Conservation (phyloP, 2,888 invertebrate genomes). For the Phytoseiulus persimilis region DNA sequence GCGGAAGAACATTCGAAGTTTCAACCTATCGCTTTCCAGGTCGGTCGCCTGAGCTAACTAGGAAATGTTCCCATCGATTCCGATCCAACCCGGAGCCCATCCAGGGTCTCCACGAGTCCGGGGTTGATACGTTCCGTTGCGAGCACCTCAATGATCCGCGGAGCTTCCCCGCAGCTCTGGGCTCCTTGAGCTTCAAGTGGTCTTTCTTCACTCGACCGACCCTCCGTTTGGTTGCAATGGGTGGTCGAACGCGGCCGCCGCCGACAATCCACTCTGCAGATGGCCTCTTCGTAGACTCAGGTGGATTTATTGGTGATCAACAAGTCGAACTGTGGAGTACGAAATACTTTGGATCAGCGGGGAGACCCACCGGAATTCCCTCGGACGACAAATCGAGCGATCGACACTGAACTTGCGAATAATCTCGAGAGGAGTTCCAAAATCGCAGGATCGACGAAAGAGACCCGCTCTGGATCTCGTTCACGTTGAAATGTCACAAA, state of each 20-base stretch:
- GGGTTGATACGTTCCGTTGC: background rate
- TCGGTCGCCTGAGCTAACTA: no score
- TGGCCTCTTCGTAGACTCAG: background rate
- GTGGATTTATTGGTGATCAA: background rate
- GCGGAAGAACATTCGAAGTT: background rate
- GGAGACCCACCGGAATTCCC: background rate
- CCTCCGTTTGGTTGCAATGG: background rate
- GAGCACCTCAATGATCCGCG: background rate
- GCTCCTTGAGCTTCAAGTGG: background rate
- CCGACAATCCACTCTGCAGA: background rate
- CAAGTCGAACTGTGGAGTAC: background rate
- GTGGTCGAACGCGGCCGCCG: background rate
- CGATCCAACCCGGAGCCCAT: no score
- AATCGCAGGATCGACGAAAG: background rate
- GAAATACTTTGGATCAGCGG: background rate
- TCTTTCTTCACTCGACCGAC: background rate
- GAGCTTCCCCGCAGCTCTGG: background rate
- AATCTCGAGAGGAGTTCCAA: no score
- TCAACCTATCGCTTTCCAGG: no score
- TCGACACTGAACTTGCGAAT: background rate
- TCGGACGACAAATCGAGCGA: background rate
- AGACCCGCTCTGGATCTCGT: background rate
- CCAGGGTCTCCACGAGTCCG: background rate
- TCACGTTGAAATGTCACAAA: background rate
- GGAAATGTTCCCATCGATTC: no score